Base-by-base conservation (phyloP, 2,797 vertebrate species). In the Bufotes viridis region DNA sequence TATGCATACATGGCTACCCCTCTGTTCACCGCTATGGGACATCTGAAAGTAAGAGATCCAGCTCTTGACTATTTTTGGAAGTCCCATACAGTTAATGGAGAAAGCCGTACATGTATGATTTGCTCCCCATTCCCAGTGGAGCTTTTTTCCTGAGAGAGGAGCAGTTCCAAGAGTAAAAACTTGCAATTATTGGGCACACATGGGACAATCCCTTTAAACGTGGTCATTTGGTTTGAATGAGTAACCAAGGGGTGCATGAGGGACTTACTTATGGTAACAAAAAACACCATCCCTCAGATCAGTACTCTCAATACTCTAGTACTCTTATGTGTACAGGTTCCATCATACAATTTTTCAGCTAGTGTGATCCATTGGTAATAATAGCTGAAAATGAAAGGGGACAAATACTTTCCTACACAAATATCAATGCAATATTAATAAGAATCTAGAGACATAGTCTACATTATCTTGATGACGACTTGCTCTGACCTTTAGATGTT, bases 401-500 rank as follows among this genome's bases (percentile, higher is more conserved):
- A 26, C 26, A 34, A 42, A 72, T 10, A 72, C 15, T 72, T 8
- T 70, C 26, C 20, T 2, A 8, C 14, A 34, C 26, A 29, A 8
- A 29, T 2, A 18, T 67, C 13, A 67, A 67, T 24, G 12, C 65
- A 26, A 65, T n/a, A n/a, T 11, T 65, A 9, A 65, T 65, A 22
- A 12, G 65, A 67, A 67, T 26, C n/a, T 14, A 24, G 24, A 17
- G 67, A 6, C 10, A n/a, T 24, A 7, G 12, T 26, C 26, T 42
- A 7, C 26, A 80, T 20, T 34, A 60, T 8, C 82, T 74, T 58
- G 67, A 55, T 1, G 42, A 65, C 42, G 65, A 26, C 55, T 67
- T 67, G 5, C 26, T 24, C 18, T 51, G 29, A 87, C n/a, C 79
- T 63, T 75, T 67, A 13, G 14, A 14, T 78, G 81, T 78, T 81